Conservation (phyloP, 2,797 vertebrate genomes). For the Catharus ustulatus region DNA sequence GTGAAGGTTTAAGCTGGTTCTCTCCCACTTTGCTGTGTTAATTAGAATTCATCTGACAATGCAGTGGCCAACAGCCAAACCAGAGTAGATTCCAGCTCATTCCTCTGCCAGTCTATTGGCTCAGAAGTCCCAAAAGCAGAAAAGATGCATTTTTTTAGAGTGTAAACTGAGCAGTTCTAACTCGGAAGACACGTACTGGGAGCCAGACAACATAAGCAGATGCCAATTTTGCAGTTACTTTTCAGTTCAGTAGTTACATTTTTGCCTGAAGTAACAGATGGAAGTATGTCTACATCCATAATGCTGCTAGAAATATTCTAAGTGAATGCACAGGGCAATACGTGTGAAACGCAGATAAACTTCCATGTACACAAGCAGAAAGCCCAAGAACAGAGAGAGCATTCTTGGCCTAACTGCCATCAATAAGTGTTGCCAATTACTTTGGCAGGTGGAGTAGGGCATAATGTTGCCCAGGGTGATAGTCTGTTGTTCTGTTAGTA, state of each 20-base stretch:
- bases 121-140: constrained; percentile 17
- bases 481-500: constrained; percentile 23
- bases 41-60: constrained; percentile 57
- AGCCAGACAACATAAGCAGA: constrained; percentile 57
- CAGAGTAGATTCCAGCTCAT: constrained; percentile 31
- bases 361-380: constrained; percentile 19
- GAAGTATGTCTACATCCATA: constrained; percentile 44
- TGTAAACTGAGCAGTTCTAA: constrained; percentile 53
- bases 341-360: constrained; percentile 10
- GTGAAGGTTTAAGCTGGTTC: neutral
- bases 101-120: constrained; percentile 49
- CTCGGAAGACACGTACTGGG: constrained; percentile 1
- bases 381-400: neutral
- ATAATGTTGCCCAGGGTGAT: constrained; percentile 25
- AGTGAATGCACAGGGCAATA: constrained; percentile 30
- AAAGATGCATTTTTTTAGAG: constrained; percentile 35
- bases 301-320: constrained; percentile 21
- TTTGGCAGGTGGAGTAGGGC: constrained; percentile 13
- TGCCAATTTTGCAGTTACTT: constrained; percentile 63
- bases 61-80: constrained; percentile 44
- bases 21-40: neutral
- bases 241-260: constrained; percentile 57
- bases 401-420: neutral
- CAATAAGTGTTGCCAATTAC: constrained; percentile 6
- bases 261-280: constrained; percentile 57